Percentiles rank a stretch among this genome's conserved stretches.
phyloP scores from a whole-genome alignment of 2,888 invertebrate species.

The Psylliodes chrysocephalus region DNA sequence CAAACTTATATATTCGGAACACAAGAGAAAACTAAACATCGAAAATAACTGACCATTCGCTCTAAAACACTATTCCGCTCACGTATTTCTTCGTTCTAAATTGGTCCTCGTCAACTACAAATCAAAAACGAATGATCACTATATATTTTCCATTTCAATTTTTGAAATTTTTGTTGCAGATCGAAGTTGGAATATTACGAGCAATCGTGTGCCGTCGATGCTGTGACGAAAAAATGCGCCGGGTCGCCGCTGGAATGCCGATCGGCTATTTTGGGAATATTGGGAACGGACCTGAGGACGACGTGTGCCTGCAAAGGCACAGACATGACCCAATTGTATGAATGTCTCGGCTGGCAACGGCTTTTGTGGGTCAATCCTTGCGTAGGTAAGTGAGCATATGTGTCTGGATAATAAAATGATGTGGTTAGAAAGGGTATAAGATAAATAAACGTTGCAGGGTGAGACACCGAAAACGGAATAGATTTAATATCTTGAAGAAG shows the following conservation, averaged over 20 bases:
- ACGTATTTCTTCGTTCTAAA: neutral
- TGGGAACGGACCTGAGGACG: constrained; percentile 88
- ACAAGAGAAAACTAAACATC: no score
- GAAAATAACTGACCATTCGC: no score
- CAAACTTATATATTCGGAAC: no score
- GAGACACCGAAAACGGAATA: no score
- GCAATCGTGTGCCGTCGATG: constrained; percentile 91
- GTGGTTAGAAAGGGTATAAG: no score
- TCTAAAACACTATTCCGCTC: neutral
- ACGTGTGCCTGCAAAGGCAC: constrained; percentile 90
- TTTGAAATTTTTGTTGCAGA: constrained; percentile 64
- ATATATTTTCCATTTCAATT: neutral
- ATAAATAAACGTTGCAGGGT: no score
- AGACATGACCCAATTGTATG: constrained; percentile 85
- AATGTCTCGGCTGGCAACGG: constrained; percentile 90
- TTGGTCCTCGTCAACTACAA: no score
- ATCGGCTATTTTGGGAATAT: constrained; percentile 84
- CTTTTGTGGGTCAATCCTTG: constrained; percentile 93
- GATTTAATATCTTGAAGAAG: no score
- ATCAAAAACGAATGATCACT: neutral
- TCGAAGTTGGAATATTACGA: constrained; percentile 86
- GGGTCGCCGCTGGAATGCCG: constrained; percentile 87
- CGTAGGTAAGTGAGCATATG: constrained; percentile 75
- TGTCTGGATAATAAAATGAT: no score
- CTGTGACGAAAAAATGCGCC: constrained; percentile 88